phyloP scores from a whole-genome alignment of 2,113 vertebrate genomes.

The Lagopus leucura region DNA sequence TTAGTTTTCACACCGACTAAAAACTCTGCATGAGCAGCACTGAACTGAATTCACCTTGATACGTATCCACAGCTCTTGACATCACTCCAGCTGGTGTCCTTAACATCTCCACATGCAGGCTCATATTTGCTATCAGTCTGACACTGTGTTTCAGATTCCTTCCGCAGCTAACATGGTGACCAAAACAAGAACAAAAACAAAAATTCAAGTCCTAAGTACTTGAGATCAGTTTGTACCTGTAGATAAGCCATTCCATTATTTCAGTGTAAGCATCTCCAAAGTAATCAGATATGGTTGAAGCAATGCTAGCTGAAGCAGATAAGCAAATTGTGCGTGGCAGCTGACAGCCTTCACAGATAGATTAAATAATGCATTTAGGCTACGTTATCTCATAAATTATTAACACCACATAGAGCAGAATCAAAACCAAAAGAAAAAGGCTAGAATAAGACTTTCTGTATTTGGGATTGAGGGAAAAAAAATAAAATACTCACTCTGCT shows the following conservation, averaged over 20 bases:
- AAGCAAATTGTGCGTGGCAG: background rate
- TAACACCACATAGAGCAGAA: background rate
- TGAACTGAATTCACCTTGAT: conserved; percentile 86
- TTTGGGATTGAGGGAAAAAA: background rate
- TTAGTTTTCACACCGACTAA: background rate
- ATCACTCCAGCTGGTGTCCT: conserved; percentile 83
- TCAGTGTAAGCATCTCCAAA: background rate
- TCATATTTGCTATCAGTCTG: conserved; percentile 95
- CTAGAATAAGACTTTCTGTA: background rate
- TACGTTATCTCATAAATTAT: background rate
- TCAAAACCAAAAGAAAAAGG: background rate
- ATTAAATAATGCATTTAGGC: background rate
- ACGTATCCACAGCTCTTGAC: conserved; percentile 87
- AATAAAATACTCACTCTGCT: conserved; percentile 78
- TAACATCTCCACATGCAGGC: conserved; percentile 78
- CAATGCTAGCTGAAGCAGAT: background rate
- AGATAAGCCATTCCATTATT: background rate
- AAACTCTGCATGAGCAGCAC: background rate
- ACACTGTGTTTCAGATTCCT: conserved; percentile 97
- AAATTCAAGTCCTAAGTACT: background rate
- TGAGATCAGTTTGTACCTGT: background rate
- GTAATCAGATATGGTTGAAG: background rate
- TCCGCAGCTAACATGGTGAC: conserved; percentile 84
- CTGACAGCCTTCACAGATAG: background rate
- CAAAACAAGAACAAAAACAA: conserved; percentile 37